Evolutionary conservation across 2,888 invertebrate species (phyloP).

Genomic region (Tridacna gigas): DNA sequence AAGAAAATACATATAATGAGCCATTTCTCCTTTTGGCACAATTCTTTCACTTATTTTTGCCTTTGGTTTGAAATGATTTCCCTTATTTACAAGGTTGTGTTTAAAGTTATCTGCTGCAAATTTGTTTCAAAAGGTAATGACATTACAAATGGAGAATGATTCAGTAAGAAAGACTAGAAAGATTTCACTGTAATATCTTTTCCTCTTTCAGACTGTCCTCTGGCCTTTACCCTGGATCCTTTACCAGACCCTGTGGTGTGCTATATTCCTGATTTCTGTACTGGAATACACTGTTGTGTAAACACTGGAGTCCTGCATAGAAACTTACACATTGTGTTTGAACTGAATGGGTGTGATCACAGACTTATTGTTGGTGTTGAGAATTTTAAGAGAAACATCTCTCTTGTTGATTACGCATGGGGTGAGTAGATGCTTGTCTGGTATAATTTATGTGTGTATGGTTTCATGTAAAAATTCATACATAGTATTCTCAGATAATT

Average conservation of each 20-base stretch:
- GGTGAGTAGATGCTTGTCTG: conserved; percentile 10
- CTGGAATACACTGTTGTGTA: conserved; percentile 38
- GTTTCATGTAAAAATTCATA: too few relatives aligned
- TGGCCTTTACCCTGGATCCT: conserved; percentile 4
- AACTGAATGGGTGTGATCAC: conserved; percentile 34
- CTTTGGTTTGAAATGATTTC: too few relatives aligned
- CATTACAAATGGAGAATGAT: too few relatives aligned
- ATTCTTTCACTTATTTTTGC: too few relatives aligned
- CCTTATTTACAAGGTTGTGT: too few relatives aligned
- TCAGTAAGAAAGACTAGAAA: too few relatives aligned
- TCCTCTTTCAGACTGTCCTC: conserved; percentile 27
- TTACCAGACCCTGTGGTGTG: conserved; percentile 25
- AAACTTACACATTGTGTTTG: conserved; percentile 14
- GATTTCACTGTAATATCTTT: not conserved
- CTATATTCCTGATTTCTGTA: conserved; percentile 34
- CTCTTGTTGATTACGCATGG: conserved; percentile 27
- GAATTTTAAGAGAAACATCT: conserved; percentile 29
- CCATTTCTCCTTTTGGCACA: too few relatives aligned
- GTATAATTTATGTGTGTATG: too few relatives aligned
- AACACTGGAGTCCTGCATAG: conserved; percentile 28
- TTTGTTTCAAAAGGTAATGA: too few relatives aligned
- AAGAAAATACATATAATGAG: too few relatives aligned
- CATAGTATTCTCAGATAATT: too few relatives aligned
- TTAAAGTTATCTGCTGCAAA: too few relatives aligned
- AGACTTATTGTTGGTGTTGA: conserved; percentile 31